Conservation (phyloP, 2,797 vertebrate species). For the Pseudomugil gertrudae region DNA sequence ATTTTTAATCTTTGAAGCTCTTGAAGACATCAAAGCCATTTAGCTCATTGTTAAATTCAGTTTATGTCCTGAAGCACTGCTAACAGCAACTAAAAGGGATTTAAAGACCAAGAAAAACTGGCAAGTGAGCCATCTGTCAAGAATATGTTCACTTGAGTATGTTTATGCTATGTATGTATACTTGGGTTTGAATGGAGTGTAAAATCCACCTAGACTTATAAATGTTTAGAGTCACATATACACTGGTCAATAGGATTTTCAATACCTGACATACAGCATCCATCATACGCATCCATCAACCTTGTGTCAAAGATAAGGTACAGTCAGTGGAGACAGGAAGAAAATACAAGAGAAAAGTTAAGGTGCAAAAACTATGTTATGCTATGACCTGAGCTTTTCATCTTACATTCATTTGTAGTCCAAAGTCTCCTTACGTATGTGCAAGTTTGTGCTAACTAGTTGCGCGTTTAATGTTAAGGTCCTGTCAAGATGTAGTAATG, state of each 20-base stretch:
- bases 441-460: too few relatives aligned
- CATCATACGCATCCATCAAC: conserved; percentile 8
- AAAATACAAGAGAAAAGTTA: not conserved
- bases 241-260: conserved; percentile 24
- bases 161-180: conserved; percentile 39
- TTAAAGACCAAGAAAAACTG: conserved; percentile 20
- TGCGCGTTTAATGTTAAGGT: too few relatives aligned
- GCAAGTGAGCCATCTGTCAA: conserved; percentile 31
- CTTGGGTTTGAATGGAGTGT: conserved; percentile 44
- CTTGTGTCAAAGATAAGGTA: conserved; percentile 8
- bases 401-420: too few relatives aligned
- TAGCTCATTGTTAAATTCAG: conserved; percentile 61
- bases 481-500: too few relatives aligned
- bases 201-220: conserved; percentile 19
- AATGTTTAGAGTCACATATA: conserved; percentile 47
- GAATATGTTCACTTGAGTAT: conserved; percentile 25
- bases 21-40: conserved; percentile 68
- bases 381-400: not conserved
- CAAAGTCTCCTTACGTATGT: too few relatives aligned
- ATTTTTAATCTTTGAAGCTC: conserved; percentile 63
- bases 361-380: not conserved
- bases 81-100: conserved; percentile 32
- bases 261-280: conserved; percentile 26
- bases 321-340: not conserved
- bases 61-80: conserved; percentile 31